Base-by-base conservation (phyloP, 37 sponge, comb jelly and placozoan genomes). In the Dysidea cf. avara region DNA sequence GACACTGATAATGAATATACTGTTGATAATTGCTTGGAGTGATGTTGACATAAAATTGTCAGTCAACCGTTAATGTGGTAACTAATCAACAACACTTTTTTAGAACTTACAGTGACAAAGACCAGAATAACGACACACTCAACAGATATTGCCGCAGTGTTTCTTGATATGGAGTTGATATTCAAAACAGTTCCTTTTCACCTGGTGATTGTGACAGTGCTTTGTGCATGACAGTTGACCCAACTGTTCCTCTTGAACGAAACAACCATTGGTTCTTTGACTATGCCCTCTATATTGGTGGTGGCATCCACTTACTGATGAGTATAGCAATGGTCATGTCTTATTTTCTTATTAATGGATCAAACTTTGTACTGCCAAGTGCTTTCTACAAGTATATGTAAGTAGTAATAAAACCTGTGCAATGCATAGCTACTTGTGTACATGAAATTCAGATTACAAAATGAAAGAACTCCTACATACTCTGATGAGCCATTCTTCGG, bases 331-430 rank as follows among this genome's bases (percentile, higher is more conserved):
- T 80, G 66, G 57, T 83, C n/a, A 16, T 79, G 20, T 64, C 83
- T 24, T 89, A 83, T 66, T 83, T 81, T 53, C 21, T 89, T 28
- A 49, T 68, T 29, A 89, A 89, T 66, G 68, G 57, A 65, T 56
- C 62, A 14, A 79, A 89, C 74, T 89, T 89, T 57, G 25, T 22
- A 17, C 35, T 88, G 18, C 80, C 79, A 18, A 22, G 17, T 22
- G 59, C 32, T 32, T 54, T 72, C 56, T 67, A 74, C 35, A 39
- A 21, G 61, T 73, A 71, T 49, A 50, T 43, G 9, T 58, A 7
- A 31, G 43, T 26, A 58, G 7, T 1, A 54, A 34, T 18, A 1
- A 9, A 21, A 26, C 13, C 20, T 3, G 16, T 28, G 2, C 3
- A 20, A 48, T 50, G 30, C 16, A n/a, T n/a, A n/a, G n/a, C n/a